A percentile compares a stretch with the other conserved stretches of the same genome.
Evolutionary conservation across 2,888 invertebrate species (phyloP).

Genomic region (Phaedon cochleariae): DNA sequence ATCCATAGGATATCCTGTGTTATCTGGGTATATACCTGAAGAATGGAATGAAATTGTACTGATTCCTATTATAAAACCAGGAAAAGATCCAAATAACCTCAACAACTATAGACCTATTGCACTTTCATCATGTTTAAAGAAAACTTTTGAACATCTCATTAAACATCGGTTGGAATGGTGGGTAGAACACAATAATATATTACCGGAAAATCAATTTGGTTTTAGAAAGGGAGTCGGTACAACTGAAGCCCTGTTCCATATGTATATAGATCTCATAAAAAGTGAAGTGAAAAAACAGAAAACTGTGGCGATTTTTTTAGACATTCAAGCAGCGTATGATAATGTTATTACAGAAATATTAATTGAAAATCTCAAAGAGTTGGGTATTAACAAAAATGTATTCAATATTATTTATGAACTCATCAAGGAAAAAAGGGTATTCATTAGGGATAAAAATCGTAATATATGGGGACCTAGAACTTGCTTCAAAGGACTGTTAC

Average conservation of each 20-base stretch:
- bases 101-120: no score
- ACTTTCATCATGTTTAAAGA: no score
- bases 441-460: background rate
- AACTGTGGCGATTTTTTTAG: conserved; percentile 4
- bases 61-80: no score
- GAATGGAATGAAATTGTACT: background rate
- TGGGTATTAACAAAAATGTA: background rate
- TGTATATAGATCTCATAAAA: background rate
- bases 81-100: no score
- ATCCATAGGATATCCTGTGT: no score
- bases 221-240: conserved; percentile 17
- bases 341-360: conserved; percentile 12
- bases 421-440: background rate
- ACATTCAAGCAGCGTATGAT: conserved; percentile 17
- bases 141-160: no score
- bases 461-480: background rate
- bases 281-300: conserved; percentile 1
- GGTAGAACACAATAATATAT: background rate
- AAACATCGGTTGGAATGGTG: no score
- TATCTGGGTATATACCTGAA: no score
- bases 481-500: background rate
- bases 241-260: background rate
- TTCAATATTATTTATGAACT: conserved; percentile 2
- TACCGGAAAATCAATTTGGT: conserved; percentile 10
- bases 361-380: background rate